Percentiles rank a stretch among this genome's conserved stretches.
Evolutionary conservation across 2,797 vertebrate genomes (phyloP).

Genomic region (Odontamblyopus lacepedii): DNA sequence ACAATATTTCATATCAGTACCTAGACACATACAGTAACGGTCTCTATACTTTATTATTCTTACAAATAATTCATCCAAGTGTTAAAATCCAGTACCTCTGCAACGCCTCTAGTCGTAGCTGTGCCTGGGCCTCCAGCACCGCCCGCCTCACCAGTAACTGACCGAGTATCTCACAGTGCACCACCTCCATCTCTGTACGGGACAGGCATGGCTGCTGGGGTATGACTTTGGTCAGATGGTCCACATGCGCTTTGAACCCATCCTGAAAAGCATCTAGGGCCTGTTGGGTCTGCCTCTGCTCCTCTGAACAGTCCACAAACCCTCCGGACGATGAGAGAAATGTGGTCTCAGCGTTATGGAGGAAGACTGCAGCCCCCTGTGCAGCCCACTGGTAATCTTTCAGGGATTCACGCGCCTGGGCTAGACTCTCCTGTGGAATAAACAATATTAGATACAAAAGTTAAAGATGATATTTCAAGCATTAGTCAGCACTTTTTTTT

Average conservation of each 20-base stretch:
- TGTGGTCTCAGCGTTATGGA: constrained; percentile 72
- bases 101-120: constrained; percentile 71
- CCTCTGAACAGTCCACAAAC: constrained; percentile 67
- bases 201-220: constrained; percentile 70
- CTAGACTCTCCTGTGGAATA: constrained; percentile 75
- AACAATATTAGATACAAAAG: background rate
- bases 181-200: constrained; percentile 61
- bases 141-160: constrained; percentile 75
- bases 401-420: constrained; percentile 73
- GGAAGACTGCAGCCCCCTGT: constrained; percentile 64
- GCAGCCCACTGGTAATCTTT: constrained; percentile 76
- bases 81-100: constrained; percentile 61
- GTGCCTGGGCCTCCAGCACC: constrained; percentile 72
- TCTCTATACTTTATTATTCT: too few relatives aligned
- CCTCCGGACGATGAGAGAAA: constrained; percentile 64
- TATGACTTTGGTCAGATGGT: constrained; percentile 67
- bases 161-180: constrained; percentile 75
- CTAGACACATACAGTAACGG: too few relatives aligned
- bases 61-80: background rate
- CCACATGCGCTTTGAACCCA: constrained; percentile 74
- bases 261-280: constrained; percentile 65
- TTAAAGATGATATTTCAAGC: background rate
- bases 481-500: background rate
- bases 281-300: constrained; percentile 59
- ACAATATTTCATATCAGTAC: too few relatives aligned